Conservation (phyloP, 2,113 vertebrate species). For the Bombycilla garrulus region DNA sequence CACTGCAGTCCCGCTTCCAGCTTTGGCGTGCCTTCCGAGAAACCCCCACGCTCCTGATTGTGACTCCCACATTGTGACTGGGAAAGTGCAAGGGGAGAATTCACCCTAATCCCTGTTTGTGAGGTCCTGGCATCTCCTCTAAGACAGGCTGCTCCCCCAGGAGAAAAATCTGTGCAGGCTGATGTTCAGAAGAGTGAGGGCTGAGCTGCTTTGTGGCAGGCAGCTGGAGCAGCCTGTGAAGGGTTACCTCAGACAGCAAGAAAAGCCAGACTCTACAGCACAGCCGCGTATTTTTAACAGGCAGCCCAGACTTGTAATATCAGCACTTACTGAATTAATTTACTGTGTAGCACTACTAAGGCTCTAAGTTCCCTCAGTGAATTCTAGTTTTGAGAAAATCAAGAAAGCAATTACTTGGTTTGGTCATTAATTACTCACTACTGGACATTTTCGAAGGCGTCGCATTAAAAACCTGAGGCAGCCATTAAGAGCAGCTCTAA, state of each 20-base stretch:
- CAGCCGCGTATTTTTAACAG: background rate
- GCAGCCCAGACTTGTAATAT: slow-evolving; percentile 43
- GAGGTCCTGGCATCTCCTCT: background rate
- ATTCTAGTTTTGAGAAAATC: slow-evolving; percentile 62
- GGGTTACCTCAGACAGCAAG: background rate
- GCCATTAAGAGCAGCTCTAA: slow-evolving; percentile 55
- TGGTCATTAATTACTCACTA: slow-evolving; percentile 66
- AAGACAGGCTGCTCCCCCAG: background rate
- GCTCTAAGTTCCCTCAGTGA: background rate
- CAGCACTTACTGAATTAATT: slow-evolving; percentile 64
- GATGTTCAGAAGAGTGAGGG: background rate
- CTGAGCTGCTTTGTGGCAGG: background rate
- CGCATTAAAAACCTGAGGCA: slow-evolving; percentile 54
- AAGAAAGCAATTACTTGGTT: slow-evolving; percentile 67
- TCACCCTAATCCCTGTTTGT: background rate
- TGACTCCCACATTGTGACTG: accelerated
- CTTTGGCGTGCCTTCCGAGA: background rate
- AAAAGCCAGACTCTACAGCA: background rate
- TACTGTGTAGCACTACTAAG: slow-evolving; percentile 19
- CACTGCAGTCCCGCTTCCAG: background rate
- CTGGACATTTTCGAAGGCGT: slow-evolving; percentile 40
- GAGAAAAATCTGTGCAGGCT: background rate
- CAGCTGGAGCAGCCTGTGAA: background rate
- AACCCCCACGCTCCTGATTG: background rate
- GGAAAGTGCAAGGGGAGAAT: background rate